Percentiles rank a stretch among this genome's conserved stretches.
These are phyloP conservation scores for Brachyrhaphis roseni DNA, from an alignment of 2,797 vertebrate species.

Conservation along the genomic window DNA sequence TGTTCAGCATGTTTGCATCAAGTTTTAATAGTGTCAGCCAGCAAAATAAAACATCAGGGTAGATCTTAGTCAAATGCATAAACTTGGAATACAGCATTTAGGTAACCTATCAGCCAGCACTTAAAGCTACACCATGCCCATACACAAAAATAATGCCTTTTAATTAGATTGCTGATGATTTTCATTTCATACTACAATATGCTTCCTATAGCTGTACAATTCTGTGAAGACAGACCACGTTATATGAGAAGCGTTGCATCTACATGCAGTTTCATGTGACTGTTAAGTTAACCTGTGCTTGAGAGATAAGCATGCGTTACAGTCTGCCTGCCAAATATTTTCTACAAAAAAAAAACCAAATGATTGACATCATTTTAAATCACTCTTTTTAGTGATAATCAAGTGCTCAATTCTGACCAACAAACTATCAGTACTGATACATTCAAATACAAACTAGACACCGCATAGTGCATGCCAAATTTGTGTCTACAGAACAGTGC, in stretches of 20 bases:
- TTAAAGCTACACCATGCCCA: conserved; percentile 72
- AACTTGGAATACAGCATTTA: conserved; percentile 67
- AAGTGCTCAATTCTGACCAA: conserved; percentile 72
- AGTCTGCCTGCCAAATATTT: conserved; percentile 56
- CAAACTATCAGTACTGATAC: conserved; percentile 76
- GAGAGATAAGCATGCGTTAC: conserved; percentile 75
- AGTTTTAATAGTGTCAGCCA: conserved; percentile 79
- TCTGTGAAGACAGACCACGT: conserved; percentile 63
- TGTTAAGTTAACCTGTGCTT: conserved; percentile 47
- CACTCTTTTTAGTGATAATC: conserved; percentile 70
- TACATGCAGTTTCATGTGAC: conserved; percentile 77
- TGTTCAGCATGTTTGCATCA: conserved; percentile 61
- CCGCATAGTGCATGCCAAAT: conserved; percentile 72
- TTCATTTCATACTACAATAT: conserved; percentile 54
- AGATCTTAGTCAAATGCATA: conserved; percentile 64
- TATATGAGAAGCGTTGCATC: conserved; percentile 71
- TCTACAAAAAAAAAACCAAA: conserved; percentile 46
- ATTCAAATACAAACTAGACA: conserved; percentile 80
- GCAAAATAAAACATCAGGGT: conserved; percentile 56
- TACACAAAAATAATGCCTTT: conserved; percentile 77
- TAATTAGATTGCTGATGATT: conserved; percentile 56
- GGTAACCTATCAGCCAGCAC: conserved; percentile 60
- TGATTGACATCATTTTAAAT: conserved; percentile 65
- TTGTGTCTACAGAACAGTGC: conserved; percentile 80
- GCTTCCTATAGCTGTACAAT: conserved; percentile 67